Base-by-base conservation (phyloP, 2,113 vertebrate genomes). In the Myiagra hebetior region DNA sequence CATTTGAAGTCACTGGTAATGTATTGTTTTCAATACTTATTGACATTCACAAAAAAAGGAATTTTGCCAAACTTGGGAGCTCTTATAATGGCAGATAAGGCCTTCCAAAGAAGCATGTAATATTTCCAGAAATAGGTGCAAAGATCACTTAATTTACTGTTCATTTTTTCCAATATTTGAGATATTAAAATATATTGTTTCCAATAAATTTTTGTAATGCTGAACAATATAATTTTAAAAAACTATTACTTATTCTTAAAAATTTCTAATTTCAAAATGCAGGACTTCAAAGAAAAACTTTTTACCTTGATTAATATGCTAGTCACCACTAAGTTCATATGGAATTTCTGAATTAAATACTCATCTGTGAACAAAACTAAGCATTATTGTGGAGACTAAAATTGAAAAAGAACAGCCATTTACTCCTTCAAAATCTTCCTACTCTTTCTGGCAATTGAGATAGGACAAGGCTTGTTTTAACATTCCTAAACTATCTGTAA, bases 401-500 rank as follows among this genome's bases (percentile, higher is more conserved):
- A 47, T 6, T 39, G 30, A 87, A 91, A 55, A 33, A 33, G 7
- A 85, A 3, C 8, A 44, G 30, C 6, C 30, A 72, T 83, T 85
- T 89, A 64, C 13, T 55, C 12, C 81, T 68, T 56, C 76, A 44
- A 91, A 82, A 5, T 10, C 1, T 26, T 69, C 7, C 10, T 67
- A 35, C 44, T 60, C 4, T 60, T 93, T 68, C 78, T 78, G 37
- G 57, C 7, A 85, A 64, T 1, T 53, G 19, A 85, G 37, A 53
- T 35, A 35, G 50, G 59, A 42, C 7, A 42, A 79, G 5, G 1
- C 7, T 69, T 26, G 2, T 59, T 83, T 89, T 81, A 89, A 63
- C 55, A 94, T 89, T 73, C 73, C 28, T 84, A 84, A 83, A 60
- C 22, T 92, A 70, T 57, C 46, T 87, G 63, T 18, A 89, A 84